Evolutionary conservation across 2,888 invertebrate genomes (phyloP), one percentile per base, ranked within the genome.

Genomic region (Lasioglossum zephyrum): DNA sequence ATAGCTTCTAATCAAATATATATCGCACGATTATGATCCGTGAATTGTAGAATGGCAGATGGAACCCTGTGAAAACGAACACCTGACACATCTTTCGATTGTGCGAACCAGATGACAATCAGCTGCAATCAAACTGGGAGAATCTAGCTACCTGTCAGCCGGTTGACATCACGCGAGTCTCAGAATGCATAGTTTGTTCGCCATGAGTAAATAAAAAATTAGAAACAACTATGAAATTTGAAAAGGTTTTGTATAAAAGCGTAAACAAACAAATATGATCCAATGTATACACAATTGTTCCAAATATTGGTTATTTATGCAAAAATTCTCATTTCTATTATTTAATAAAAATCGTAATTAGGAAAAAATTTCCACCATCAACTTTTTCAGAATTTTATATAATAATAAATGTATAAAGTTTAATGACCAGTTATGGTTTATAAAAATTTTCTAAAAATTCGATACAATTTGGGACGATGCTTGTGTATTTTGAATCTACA

Each of bases 121-220:
- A 76, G 18, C 73, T 82, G 83, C 88, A 90, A 90, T 90, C 86
- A 87, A 81, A 69, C 81, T 79, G 70, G 66, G 66, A 72, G 57
- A 82, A 90, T 86, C 79, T 80, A 84, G 72, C 82, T 77, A 79
- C 81, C 41, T 49, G 69, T 39, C 79, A 82, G 73, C 60, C 76
- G 80, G 63, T 4, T 36, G 66, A 4, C 66, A 18, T 36, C 84
- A 79, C 75, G 83, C 90, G 90, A 79, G 89, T 69, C 86, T 77
- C 60, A 60, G 86, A 89, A 87, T 84, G 87, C 87, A 90, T 92
- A 92, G 90, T 92, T 92, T 85, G 8, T 90, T 77, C 81, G 6
- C 18, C 16, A 31, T 8, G 26, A 26, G 60, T 26, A 13, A 60
- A 26, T 13, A 13, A 26, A 60, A 60, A 4, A 22, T 57, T 57